Evolutionary conservation across 2,797 vertebrate species (phyloP).

Genomic region (Gymnocypris eckloni): DNA sequence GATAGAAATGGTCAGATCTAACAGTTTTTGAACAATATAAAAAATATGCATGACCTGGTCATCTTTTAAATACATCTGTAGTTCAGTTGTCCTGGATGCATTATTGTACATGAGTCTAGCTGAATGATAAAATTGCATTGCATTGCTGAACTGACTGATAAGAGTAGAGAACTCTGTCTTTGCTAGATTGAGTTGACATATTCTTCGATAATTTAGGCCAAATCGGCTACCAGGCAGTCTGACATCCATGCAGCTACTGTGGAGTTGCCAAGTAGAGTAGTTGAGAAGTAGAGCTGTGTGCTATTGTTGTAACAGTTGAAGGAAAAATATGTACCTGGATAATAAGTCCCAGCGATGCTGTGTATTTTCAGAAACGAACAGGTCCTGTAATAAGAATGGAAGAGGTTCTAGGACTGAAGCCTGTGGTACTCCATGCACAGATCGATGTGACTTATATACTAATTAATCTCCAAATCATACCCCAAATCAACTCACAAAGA

Average conservation of each 20-base stretch:
- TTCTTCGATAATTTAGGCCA: background rate
- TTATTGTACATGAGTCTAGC: background rate
- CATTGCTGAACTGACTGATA: background rate
- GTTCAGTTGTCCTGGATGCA: background rate
- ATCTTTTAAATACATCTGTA: background rate
- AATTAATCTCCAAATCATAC: background rate
- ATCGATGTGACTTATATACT: background rate
- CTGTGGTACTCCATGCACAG: background rate
- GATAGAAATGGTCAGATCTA: background rate
- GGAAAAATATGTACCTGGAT: background rate
- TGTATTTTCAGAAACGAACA: background rate
- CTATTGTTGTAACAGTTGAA: background rate
- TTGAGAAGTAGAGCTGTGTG: background rate
- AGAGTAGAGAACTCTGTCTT: slow-evolving; percentile 6
- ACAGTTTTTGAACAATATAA: background rate
- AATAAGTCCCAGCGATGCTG: background rate
- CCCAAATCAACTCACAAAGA: background rate
- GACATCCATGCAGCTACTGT: background rate
- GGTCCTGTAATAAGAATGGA: background rate
- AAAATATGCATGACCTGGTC: background rate
- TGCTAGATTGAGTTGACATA: background rate
- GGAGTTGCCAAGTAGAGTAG: background rate
- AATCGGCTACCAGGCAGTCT: background rate
- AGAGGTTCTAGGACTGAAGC: background rate
- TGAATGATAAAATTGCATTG: background rate